Evolutionary conservation across 2,888 invertebrate genomes (phyloP).

Genomic region (Nymphalis c-album): DNA sequence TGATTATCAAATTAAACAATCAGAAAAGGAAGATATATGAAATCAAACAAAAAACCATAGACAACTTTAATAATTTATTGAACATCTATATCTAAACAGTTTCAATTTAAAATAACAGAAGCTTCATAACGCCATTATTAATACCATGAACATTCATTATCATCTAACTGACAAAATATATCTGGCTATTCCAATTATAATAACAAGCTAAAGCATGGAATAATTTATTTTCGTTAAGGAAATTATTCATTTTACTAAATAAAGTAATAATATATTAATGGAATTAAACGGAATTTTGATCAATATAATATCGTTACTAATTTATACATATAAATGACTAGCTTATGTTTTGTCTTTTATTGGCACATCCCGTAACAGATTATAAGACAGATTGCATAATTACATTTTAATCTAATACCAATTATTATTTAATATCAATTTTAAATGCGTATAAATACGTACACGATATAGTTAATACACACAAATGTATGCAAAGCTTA

Average conservation of each 20-base stretch:
- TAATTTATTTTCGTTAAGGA: background rate
- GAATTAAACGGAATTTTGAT: no score
- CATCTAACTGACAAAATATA: background rate
- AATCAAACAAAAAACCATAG: background rate
- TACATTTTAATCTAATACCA: background rate
- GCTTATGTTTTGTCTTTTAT: slow-evolving; percentile 6
- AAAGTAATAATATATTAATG: no score
- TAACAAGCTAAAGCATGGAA: background rate
- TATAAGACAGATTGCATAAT: background rate
- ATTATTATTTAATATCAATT: slow-evolving; percentile 4
- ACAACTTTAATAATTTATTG: slow-evolving; percentile 29
- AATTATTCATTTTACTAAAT: no score
- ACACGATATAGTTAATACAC: background rate
- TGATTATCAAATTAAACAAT: no score
- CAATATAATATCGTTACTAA: background rate
- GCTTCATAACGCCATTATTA: slow-evolving; percentile 18
- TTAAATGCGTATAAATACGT: background rate
- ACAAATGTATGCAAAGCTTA: background rate
- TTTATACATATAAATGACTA: slow-evolving; percentile 6
- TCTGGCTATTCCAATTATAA: background rate
- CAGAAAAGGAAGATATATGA: background rate
- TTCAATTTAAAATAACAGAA: slow-evolving; percentile 25
- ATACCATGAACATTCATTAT: slow-evolving; percentile 5
- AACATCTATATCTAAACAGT: slow-evolving; percentile 35
- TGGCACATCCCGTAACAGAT: background rate